Evolutionary conservation across 2,888 invertebrate genomes (phyloP), one percentile per base, ranked within the genome.

Genomic region (Crioceris asparagi): DNA sequence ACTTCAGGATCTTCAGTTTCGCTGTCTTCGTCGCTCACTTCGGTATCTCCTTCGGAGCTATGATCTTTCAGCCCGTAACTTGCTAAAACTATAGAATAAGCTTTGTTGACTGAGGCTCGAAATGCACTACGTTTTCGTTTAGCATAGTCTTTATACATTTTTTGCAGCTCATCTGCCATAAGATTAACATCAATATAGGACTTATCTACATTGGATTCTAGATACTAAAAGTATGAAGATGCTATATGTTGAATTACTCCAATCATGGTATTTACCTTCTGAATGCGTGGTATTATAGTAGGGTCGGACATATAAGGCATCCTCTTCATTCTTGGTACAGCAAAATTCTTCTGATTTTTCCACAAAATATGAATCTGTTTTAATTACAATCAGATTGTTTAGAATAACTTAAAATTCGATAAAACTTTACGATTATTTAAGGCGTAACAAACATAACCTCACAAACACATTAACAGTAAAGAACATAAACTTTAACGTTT

Each of bases 61-160:
- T 69, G 51, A 17, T 54, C 53, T 48, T 75, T 75, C 33, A 78
- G 61, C 3, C 78, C 78, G 57, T 80, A 79, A 52, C 74, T 77
- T 46, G 76, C 73, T 49, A 80, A 70, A 25, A 85, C 77, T 41
- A 79, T 75, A 50, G 79, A 75, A 58, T 84, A 84, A 1, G 84
- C 84, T 64, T 71, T 74, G 56, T 80, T 79, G n/a, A 88, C 86
- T 59, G 80, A 68, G 39, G 74, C 71, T 56, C 79, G 74, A 61
- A 92, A 88, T n/a, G 82, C 81, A 38, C 70, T 75, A 42, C 80
- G 74, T 65, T 88, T 88, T 55, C 83, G 79, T 54, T 79, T 78
- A 39, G 74, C 73, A 67, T 91, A 92, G 55, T 91, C 90, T 37
- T 78, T 69, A 55, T 76, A 78, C 51, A 75, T 75, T 52, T 72